phyloP scores from a whole-genome alignment of 2,797 vertebrate genomes.

The Malacoctenus gilli region DNA sequence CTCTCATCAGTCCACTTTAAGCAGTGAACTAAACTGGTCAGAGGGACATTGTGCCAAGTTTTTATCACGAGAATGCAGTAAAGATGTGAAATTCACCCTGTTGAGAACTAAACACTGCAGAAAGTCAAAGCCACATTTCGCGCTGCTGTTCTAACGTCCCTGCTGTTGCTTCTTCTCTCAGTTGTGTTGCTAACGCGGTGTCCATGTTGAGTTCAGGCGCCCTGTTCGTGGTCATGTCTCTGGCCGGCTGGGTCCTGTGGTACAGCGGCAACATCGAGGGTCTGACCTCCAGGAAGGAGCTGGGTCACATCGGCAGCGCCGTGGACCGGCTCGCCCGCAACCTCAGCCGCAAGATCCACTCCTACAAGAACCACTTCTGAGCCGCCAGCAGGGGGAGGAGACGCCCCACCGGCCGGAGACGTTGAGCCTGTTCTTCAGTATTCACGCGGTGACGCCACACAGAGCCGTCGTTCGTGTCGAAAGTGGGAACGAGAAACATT shows the following conservation, averaged over 20 bases:
- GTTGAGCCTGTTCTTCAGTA: slow-evolving; percentile 28
- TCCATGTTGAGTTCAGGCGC: slow-evolving; percentile 62
- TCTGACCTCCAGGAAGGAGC: slow-evolving; percentile 79
- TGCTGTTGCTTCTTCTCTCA: too few relatives aligned
- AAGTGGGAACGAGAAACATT: slow-evolving; percentile 28
- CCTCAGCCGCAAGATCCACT: slow-evolving; percentile 83
- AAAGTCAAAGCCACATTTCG: too few relatives aligned
- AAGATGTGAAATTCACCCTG: too few relatives aligned
- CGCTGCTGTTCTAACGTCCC: too few relatives aligned
- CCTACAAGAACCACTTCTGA: slow-evolving; percentile 43
- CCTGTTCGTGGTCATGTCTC: slow-evolving; percentile 85
- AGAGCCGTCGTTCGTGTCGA: too few relatives aligned
- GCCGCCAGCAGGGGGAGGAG: not conserved
- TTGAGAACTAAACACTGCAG: too few relatives aligned
- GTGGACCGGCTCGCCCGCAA: slow-evolving; percentile 86
- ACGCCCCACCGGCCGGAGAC: too few relatives aligned
- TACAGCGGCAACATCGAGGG: slow-evolving; percentile 93
- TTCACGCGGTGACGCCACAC: slow-evolving; percentile 9
- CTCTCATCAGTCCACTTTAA: not conserved
- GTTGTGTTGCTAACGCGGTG: too few relatives aligned
- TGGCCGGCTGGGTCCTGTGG: slow-evolving; percentile 91
- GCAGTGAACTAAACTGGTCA: not conserved
- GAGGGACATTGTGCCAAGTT: too few relatives aligned
- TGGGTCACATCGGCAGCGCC: slow-evolving; percentile 81
- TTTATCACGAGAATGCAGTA: too few relatives aligned